A percentile compares a stretch with the other conserved stretches of the same genome.
These are phyloP conservation scores for Panthera uncia DNA, from an alignment of 2,113 vertebrate genomes.

Conservation along the genomic window DNA sequence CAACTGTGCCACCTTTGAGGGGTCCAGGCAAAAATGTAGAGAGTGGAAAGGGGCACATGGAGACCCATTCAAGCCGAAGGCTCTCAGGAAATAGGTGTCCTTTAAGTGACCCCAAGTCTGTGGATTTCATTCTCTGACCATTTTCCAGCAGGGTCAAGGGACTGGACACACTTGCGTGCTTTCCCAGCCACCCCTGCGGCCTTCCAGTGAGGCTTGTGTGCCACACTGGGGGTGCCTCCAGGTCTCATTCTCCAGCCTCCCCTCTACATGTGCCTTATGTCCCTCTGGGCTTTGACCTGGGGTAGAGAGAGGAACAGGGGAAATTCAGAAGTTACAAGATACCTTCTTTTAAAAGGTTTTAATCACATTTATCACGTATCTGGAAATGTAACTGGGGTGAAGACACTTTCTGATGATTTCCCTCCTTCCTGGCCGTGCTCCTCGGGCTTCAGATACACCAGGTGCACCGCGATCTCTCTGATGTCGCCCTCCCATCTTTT, in stretches of 20 bases:
- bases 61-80: neutral
- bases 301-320: neutral
- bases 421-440: neutral
- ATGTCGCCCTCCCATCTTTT: neutral
- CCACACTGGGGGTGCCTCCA: neutral
- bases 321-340: neutral
- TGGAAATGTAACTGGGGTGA: neutral
- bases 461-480: neutral
- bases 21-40: neutral
- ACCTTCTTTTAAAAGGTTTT: neutral
- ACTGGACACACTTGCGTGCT: rapidly evolving
- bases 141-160: neutral
- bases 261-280: neutral
- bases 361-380: neutral
- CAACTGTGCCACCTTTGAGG: neutral
- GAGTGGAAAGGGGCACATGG: neutral
- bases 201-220: neutral
- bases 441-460: neutral
- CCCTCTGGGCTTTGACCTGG: neutral
- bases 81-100: neutral
- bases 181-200: neutral
- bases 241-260: neutral
- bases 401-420: neutral
- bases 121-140: neutral
- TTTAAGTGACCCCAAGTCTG: neutral